These are phyloP conservation scores for Ornithoptera priamus DNA, from an alignment of 2,888 invertebrate species.

Conservation along the genomic window DNA sequence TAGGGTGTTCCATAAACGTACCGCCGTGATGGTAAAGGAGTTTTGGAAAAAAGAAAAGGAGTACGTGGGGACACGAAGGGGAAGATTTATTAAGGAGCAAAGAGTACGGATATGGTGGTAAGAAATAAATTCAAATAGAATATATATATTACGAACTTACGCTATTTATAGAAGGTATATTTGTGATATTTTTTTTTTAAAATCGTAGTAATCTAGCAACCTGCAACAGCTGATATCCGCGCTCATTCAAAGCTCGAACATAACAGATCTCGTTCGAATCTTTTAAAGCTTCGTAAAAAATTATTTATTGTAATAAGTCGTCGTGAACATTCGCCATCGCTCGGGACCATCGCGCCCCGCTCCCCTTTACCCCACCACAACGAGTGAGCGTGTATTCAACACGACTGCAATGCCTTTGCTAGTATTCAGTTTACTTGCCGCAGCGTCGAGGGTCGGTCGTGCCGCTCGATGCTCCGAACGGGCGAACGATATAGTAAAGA, in stretches of 20 bases:
- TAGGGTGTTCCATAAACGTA: too few relatives aligned
- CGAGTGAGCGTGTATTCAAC: constrained; percentile 66
- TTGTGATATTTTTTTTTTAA: background rate
- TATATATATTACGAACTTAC: too few relatives aligned
- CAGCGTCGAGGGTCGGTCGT: constrained; percentile 74
- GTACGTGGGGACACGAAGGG: too few relatives aligned
- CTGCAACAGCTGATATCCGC: constrained; percentile 48
- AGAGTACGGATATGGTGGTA: too few relatives aligned
- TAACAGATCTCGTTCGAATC: constrained; percentile 60
- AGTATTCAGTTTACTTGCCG: constrained; percentile 72
- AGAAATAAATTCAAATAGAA: too few relatives aligned
- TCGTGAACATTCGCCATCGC: constrained; percentile 77
- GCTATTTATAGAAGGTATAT: too few relatives aligned
- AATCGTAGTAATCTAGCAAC: background rate
- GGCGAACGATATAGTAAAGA: constrained; percentile 67
- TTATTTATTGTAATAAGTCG: constrained; percentile 78
- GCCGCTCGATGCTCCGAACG: constrained; percentile 67
- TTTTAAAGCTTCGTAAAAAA: constrained; percentile 73
- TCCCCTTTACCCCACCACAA: constrained; percentile 51
- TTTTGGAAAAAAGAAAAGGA: too few relatives aligned
- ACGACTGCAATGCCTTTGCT: constrained; percentile 70
- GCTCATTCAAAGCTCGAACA: constrained; percentile 64
- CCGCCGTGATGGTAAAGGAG: too few relatives aligned
- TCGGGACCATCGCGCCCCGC: constrained; percentile 70
- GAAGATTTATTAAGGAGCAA: too few relatives aligned